Evolutionary conservation across 2,113 vertebrate species (phyloP).

Genomic region (Hippopotamus amphibius): DNA sequence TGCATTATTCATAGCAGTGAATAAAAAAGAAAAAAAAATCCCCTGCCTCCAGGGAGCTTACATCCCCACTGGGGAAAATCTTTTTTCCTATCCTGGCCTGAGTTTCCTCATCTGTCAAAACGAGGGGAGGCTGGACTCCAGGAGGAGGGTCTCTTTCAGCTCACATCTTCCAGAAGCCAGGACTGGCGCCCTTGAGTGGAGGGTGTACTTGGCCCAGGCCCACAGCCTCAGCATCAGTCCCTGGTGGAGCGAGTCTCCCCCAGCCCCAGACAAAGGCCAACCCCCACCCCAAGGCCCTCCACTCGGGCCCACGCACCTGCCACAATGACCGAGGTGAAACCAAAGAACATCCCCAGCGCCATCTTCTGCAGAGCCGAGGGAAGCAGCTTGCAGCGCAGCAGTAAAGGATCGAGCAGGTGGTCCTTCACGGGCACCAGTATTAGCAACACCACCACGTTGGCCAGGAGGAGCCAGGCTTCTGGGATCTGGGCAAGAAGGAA

Average conservation of each 20-base stretch:
- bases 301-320: constrained; percentile 72
- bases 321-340: constrained; percentile 76
- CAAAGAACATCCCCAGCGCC: constrained; percentile 83
- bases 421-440: constrained; percentile 84
- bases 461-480: constrained; percentile 83
- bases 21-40: neutral
- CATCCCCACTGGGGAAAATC: neutral
- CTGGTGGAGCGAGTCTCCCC: neutral
- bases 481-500: constrained; percentile 74
- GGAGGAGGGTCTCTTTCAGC: neutral
- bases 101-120: neutral
- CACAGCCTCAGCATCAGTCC: neutral
- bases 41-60: neutral
- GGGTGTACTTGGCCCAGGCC: neutral
- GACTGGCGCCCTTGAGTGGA: fast-evolving
- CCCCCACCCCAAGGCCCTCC: neutral
- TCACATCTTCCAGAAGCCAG: neutral
- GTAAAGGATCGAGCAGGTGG: constrained; percentile 81
- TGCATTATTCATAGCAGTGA: neutral
- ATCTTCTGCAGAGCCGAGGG: constrained; percentile 77
- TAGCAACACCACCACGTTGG: constrained; percentile 77
- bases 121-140: neutral
- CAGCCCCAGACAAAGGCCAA: neutral
- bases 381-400: constrained; percentile 74
- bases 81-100: neutral